These are phyloP conservation scores for Sorex araneus DNA, from an alignment of 2,113 vertebrate genomes.

Conservation along the genomic window DNA sequence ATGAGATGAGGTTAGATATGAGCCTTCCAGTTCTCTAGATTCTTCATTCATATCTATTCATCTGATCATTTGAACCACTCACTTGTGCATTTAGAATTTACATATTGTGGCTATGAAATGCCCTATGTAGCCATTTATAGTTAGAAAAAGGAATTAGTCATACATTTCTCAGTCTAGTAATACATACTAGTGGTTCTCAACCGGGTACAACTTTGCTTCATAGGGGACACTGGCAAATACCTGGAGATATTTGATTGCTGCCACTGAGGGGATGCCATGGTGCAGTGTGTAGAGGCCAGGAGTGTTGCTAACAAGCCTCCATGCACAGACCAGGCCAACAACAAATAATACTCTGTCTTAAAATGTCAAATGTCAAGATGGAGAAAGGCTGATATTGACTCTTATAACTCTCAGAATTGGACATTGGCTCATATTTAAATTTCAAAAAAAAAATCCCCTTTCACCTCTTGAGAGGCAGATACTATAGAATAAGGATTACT, in stretches of 20 bases:
- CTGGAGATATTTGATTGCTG: neutral
- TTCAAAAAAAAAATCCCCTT: slow-evolving; percentile 10
- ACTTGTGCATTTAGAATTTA: neutral
- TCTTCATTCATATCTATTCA: neutral
- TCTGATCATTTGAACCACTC: neutral
- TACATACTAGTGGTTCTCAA: neutral
- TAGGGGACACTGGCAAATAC: neutral
- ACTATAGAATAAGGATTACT: neutral
- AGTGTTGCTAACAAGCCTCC: neutral
- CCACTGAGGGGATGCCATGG: neutral
- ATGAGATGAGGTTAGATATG: neutral
- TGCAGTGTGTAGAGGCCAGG: neutral
- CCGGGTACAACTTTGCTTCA: neutral
- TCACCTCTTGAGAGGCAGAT: slow-evolving; percentile 10
- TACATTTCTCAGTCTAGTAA: neutral
- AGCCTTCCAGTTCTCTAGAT: neutral
- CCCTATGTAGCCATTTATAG: neutral
- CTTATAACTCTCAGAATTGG: neutral
- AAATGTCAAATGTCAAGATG: neutral
- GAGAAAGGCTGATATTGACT: neutral
- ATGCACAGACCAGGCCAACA: rapidly evolving
- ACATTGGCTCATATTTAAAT: neutral
- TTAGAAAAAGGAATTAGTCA: neutral
- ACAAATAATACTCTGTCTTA: neutral
- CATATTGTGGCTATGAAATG: neutral